A percentile compares a stretch with the other conserved stretches of the same genome.
Evolutionary conservation across 2,888 invertebrate species (phyloP).

Genomic region (Archips xylosteana): DNA sequence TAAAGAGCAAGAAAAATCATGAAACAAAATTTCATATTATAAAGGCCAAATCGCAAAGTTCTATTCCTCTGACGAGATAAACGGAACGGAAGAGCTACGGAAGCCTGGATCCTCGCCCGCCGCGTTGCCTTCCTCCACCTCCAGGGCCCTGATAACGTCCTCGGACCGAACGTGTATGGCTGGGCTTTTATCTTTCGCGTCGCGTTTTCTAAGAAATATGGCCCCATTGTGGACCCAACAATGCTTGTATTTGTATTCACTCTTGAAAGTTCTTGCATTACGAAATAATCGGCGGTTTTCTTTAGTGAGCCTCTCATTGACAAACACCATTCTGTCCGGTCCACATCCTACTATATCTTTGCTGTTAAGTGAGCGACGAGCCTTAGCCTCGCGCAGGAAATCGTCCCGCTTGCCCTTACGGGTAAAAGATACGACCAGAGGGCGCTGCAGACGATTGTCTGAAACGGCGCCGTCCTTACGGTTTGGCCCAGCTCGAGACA

Average conservation of each 20-base stretch:
- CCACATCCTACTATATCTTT: neutral
- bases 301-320: neutral
- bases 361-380: neutral
- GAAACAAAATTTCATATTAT: no score
- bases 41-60: no score
- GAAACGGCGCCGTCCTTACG: neutral
- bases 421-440: constrained; percentile 12
- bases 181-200: constrained; percentile 15
- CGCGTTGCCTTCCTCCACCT: neutral
- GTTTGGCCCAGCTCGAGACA: constrained; percentile 1
- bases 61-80: no score
- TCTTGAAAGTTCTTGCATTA: neutral
- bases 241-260: neutral
- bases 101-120: neutral
- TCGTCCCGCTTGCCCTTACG: constrained; percentile 8
- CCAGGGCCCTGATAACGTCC: constrained; percentile 4
- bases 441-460: constrained; percentile 1
- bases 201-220: constrained; percentile 13
- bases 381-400: constrained; percentile 5
- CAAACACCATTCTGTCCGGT: neutral
- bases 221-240: constrained; percentile 29
- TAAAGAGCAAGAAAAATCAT: no score
- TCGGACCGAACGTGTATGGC: constrained; percentile 17
- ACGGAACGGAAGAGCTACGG: no score
- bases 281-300: constrained; percentile 5